Evolutionary conservation across 1,140 invertebrate genomes (phyloP).

Genomic region (Penaeus indicus): DNA sequence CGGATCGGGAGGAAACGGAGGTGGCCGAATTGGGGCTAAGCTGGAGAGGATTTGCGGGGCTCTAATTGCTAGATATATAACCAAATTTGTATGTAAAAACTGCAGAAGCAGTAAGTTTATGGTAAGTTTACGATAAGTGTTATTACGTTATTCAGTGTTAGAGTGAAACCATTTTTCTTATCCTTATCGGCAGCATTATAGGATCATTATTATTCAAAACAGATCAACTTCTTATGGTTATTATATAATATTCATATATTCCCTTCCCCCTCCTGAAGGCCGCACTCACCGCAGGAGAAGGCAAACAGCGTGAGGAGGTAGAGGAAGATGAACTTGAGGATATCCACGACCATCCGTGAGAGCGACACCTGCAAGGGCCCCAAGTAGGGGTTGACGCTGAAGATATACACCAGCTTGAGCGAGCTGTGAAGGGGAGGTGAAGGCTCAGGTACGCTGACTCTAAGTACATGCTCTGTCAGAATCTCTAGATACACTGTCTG

Average conservation of each 20-base stretch:
- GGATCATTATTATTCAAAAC: not conserved
- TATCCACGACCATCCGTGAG: slow-evolving; percentile 97
- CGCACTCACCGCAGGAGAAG: slow-evolving; percentile 92
- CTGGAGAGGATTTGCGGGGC: not conserved
- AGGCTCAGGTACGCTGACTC: not conserved
- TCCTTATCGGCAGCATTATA: not conserved
- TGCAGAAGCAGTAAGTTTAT: not conserved
- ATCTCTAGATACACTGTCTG: no score
- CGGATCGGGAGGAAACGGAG: not conserved
- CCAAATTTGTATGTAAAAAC: not conserved
- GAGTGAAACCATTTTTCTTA: not conserved
- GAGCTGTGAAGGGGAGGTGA: slow-evolving; percentile 78
- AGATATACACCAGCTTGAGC: slow-evolving; percentile 98
- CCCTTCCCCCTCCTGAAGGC: no score
- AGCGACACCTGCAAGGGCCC: slow-evolving; percentile 97
- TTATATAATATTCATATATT: no score
- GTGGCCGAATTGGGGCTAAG: not conserved
- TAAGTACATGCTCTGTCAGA: no score
- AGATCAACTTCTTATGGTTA: not conserved
- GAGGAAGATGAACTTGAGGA: slow-evolving; percentile 96
- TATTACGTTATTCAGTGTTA: not conserved
- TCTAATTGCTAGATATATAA: no score
- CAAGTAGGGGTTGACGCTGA: slow-evolving; percentile 98
- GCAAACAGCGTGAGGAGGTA: slow-evolving; percentile 97
- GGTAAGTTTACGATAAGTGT: not conserved